phyloP scores from a whole-genome alignment of 2,113 vertebrate species.

The Rhegmatorhina hoffmannsi region DNA sequence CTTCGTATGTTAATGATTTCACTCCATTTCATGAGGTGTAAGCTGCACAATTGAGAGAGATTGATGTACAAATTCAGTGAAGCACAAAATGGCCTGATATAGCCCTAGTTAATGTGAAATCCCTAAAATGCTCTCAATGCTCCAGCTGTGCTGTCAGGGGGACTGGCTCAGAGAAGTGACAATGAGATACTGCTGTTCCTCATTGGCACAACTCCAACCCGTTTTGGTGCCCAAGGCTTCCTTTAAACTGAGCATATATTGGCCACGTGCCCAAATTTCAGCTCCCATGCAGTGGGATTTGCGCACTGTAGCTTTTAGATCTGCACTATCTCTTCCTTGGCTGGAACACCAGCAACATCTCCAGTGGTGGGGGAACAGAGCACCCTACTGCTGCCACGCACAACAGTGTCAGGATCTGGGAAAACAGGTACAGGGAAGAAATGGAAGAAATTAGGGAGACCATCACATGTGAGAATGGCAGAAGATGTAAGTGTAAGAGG shows the following conservation, averaged over 20 bases:
- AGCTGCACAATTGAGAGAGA: constrained; percentile 19
- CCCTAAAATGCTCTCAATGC: constrained; percentile 11
- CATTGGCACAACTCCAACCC: background rate
- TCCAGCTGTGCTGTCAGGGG: background rate
- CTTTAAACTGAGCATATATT: background rate
- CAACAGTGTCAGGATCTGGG: background rate
- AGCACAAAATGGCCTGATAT: constrained; percentile 34
- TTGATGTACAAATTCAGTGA: constrained; percentile 38
- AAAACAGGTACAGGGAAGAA: background rate
- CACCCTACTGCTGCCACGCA: background rate
- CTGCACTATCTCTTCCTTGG: background rate
- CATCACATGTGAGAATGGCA: background rate
- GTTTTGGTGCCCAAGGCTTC: background rate
- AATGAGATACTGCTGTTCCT: constrained; percentile 15
- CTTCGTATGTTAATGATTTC: background rate
- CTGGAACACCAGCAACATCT: background rate
- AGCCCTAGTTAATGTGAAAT: constrained; percentile 27
- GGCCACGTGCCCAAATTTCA: background rate
- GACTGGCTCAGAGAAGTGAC: background rate
- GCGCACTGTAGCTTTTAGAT: background rate
- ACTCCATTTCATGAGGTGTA: background rate
- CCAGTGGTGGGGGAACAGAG: background rate
- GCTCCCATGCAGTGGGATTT: background rate
- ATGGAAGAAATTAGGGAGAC: background rate
- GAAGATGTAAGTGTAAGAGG: background rate